Evolutionary conservation across 1,140 invertebrate species (phyloP), one percentile per base, ranked within the genome.

Genomic region (Amyelois transitella): DNA sequence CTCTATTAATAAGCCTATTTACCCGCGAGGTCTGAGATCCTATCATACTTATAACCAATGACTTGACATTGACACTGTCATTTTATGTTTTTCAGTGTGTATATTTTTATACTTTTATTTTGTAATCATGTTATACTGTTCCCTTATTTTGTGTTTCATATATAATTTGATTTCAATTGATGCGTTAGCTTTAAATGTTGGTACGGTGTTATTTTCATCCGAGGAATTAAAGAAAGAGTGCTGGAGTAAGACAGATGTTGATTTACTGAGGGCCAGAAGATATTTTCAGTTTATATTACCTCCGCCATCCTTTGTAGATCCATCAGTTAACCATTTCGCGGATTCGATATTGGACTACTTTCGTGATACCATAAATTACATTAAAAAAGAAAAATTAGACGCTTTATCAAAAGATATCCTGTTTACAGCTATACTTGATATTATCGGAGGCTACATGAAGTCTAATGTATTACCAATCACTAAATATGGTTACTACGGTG

Each of bases 361-460:
- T 38, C 52, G 59, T 52, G 57, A 76, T 20, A 61, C 62, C 2
- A 81, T 75, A 38, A 19, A 8, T 1, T 59, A 55, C 0, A 61
- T 82, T 0, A 77, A 74, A 58, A 66, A 51, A 43, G 75, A 77
- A 55, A 57, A 69, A 8, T 18, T 17, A 3, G 66, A 73, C 51
- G 20, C 51, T n/a, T 53, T 58, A 53, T 38, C 62, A 7, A 57
- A 66, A 20, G 61, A 63, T 18, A 60, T 79, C 0, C 66, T 87
- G 64, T 69, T 74, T 5, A 64, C 55, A n/a, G 81, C 81, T 4
- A 55, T 80, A 0, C 79, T 76, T 0, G 84, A 87, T 55, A 65
- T 61, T 3, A 47, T 85, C 8, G 84, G 81, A 43, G 82, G 84
- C 2, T 86, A 80, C 51, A 38, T 86, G 2, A 84, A 83, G 64